phyloP scores from a whole-genome alignment of 1,140 invertebrate genomes.

The Heliconius hewitsoni region DNA sequence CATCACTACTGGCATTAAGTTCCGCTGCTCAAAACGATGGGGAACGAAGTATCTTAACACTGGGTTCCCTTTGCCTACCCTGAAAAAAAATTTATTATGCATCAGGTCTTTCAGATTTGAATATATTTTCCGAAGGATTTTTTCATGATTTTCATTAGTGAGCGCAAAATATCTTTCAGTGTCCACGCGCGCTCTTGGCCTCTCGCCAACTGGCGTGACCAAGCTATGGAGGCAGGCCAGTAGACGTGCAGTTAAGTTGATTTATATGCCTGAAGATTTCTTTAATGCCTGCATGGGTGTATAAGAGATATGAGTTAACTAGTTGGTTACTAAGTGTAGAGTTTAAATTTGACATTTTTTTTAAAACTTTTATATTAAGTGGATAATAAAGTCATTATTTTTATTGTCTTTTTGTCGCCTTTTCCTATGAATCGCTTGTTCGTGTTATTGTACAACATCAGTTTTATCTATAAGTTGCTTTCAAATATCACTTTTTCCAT shows the following conservation, averaged over 20 bases:
- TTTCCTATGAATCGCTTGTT: too few relatives aligned
- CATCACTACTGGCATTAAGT: too few relatives aligned
- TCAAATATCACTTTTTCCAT: too few relatives aligned
- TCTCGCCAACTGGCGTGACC: slow-evolving; percentile 2
- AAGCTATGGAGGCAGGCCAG: not conserved
- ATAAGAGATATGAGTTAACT: not conserved
- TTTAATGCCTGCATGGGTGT: not conserved
- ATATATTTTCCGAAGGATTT: not conserved
- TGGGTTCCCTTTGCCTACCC: too few relatives aligned
- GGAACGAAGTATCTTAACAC: too few relatives aligned
- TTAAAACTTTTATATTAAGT: not conserved
- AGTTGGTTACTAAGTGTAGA: not conserved
- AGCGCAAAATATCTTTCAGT: slow-evolving; percentile 6
- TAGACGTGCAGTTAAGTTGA: slow-evolving; percentile 13
- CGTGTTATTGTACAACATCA: too few relatives aligned
- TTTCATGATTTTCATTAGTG: not conserved
- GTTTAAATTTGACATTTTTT: not conserved
- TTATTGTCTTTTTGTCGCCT: too few relatives aligned
- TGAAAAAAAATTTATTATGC: not conserved
- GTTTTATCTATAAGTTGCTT: too few relatives aligned
- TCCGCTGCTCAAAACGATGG: too few relatives aligned
- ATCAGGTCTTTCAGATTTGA: not conserved
- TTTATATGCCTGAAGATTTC: slow-evolving; percentile 12
- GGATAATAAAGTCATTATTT: too few relatives aligned
- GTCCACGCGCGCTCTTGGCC: not conserved